Conservation (phyloP, 2,888 invertebrate species). For the Cheilosia vernalis region DNA sequence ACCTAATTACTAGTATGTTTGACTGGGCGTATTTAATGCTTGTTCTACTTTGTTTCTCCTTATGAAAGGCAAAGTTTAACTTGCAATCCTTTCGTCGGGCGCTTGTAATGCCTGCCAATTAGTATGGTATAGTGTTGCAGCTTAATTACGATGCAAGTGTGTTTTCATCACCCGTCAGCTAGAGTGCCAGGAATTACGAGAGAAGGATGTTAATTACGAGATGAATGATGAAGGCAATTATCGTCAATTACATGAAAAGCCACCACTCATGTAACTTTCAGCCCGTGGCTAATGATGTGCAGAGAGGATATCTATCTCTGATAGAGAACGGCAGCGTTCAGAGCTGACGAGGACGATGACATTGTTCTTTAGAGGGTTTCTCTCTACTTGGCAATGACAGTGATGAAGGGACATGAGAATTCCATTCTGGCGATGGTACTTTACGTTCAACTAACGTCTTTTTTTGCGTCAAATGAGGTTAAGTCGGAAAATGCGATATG, state of each 20-base stretch:
- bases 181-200: not conserved
- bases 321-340: not conserved
- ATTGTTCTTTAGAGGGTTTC: not conserved
- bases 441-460: not conserved
- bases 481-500: not conserved
- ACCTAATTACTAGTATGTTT: slow-evolving; percentile 7
- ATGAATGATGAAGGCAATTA: not conserved
- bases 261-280: not conserved
- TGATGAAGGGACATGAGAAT: not conserved
- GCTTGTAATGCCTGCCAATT: slow-evolving; percentile 1
- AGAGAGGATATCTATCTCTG: not conserved
- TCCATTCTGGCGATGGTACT: not conserved
- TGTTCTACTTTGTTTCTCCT: not conserved
- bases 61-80: not conserved
- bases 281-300: not conserved
- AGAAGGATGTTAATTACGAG: not conserved
- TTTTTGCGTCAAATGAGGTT: not conserved
- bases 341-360: not conserved
- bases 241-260: slow-evolving; percentile 1
- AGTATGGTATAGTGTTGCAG: not conserved
- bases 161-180: not conserved
- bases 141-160: not conserved
- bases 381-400: not conserved
- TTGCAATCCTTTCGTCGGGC: not conserved
- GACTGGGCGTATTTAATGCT: too few species aligned